These are phyloP conservation scores for Drosophila rufa DNA, from an alignment of 1,140 invertebrate species.

Conservation along the genomic window DNA sequence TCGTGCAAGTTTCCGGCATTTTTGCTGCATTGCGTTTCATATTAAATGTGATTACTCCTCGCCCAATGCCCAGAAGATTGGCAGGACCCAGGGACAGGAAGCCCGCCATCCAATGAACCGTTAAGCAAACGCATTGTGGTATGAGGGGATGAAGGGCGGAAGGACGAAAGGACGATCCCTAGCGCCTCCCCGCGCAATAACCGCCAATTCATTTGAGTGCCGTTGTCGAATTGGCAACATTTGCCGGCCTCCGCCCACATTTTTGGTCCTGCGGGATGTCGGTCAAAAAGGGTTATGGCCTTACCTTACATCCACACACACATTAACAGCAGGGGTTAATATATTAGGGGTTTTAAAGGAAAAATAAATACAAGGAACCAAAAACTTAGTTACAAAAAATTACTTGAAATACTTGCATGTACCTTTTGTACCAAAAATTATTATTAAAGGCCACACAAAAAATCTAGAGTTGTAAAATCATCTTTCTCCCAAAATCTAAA, in stretches of 20 bases:
- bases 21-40: slow-evolving; percentile 82
- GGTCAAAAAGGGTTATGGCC: slow-evolving; percentile 74
- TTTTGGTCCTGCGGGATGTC: slow-evolving; percentile 64
- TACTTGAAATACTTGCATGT: no score
- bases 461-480: no score
- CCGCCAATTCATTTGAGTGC: slow-evolving; percentile 83
- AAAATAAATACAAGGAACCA: slow-evolving; percentile 2
- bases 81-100: slow-evolving; percentile 46
- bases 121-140: slow-evolving; percentile 74
- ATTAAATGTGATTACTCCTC: slow-evolving; percentile 82
- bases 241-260: slow-evolving; percentile 47
- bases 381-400: neutral
- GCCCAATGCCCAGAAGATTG: slow-evolving; percentile 79
- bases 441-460: no score
- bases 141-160: slow-evolving; percentile 9
- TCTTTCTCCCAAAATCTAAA: no score
- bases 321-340: neutral
- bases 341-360: slow-evolving; percentile 9
- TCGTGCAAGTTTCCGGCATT: slow-evolving; percentile 57
- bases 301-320: slow-evolving; percentile 37
- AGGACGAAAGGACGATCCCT: slow-evolving; percentile 1
- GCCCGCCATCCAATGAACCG: slow-evolving; percentile 73
- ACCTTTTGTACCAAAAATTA: no score
- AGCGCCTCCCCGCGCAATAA: slow-evolving; percentile 53
- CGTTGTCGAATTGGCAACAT: slow-evolving; percentile 82